These are phyloP conservation scores for Coregonus sp. DNA, from an alignment of 2,797 vertebrate species.

Conservation along the genomic window DNA sequence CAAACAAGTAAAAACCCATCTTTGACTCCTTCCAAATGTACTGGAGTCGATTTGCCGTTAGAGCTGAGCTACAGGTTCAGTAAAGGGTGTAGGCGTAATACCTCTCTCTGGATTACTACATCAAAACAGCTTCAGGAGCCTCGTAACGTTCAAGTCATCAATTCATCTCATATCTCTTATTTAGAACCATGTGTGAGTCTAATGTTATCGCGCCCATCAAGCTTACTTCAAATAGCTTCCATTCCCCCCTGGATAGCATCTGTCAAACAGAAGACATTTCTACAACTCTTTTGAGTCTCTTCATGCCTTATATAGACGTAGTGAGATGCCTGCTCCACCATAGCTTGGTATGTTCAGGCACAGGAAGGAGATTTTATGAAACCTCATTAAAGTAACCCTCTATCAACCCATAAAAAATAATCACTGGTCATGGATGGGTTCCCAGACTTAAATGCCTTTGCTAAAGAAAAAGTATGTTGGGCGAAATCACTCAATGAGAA, in stretches of 20 bases:
- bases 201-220: constrained; percentile 61
- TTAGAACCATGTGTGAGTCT: constrained; percentile 29
- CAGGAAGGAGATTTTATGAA: constrained; percentile 69
- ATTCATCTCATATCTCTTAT: constrained; percentile 9
- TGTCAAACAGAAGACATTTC: constrained; percentile 75
- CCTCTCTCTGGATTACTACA: constrained; percentile 17
- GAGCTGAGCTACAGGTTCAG: background rate
- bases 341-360: constrained; percentile 63
- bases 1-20: background rate
- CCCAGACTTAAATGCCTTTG: constrained; percentile 45
- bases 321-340: constrained; percentile 64
- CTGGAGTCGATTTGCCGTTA: background rate
- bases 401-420: constrained; percentile 57
- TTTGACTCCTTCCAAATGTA: background rate
- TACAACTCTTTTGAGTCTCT: constrained; percentile 68
- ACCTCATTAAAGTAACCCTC: constrained; percentile 70
- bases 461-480: constrained; percentile 39
- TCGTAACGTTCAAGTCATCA: constrained; percentile 22
- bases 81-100: constrained; percentile 14
- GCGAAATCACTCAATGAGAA: constrained; percentile 21
- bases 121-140: constrained; percentile 31
- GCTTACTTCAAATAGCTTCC: constrained; percentile 45
- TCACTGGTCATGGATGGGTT: constrained; percentile 54
- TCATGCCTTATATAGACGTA: constrained; percentile 77
- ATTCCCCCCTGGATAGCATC: constrained; percentile 65